Evolutionary conservation across 2,797 vertebrate species (phyloP).

Genomic region (Mus minutoides): DNA sequence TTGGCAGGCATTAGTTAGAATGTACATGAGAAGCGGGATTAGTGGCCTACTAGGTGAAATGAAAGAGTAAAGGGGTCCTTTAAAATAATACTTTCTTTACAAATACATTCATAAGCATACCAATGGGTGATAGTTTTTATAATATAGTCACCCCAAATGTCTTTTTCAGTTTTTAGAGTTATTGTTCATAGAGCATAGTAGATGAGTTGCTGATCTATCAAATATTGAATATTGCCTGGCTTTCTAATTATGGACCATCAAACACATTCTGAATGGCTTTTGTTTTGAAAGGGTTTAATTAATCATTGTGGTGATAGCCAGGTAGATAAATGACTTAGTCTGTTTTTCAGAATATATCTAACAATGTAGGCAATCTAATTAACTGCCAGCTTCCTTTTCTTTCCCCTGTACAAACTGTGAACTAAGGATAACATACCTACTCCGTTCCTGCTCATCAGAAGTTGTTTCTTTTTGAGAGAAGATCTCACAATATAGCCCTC

Average conservation of each 20-base stretch:
- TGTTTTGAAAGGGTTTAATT: neutral
- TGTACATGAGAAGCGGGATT: neutral
- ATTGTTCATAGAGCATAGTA: neutral
- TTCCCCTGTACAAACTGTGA: too few relatives aligned
- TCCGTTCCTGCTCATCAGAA: neutral
- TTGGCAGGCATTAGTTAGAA: neutral
- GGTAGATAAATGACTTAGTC: neutral
- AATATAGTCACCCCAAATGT: neutral
- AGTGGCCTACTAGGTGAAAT: neutral
- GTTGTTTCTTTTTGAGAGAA: neutral
- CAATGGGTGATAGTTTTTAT: neutral
- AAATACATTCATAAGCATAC: neutral
- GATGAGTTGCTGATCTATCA: neutral
- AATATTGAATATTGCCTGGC: neutral
- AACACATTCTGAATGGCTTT: neutral
- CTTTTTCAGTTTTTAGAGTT: slow-evolving; percentile 34
- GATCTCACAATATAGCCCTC: neutral
- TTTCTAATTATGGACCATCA: neutral
- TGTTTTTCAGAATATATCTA: neutral
- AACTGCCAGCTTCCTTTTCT: neutral
- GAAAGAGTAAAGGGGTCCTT: neutral
- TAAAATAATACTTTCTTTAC: neutral
- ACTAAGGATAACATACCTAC: neutral
- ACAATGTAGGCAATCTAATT: neutral
- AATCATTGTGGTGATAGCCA: neutral